These are phyloP conservation scores for Sus cebifrons DNA, from an alignment of 2,797 vertebrate genomes.

Conservation along the genomic window DNA sequence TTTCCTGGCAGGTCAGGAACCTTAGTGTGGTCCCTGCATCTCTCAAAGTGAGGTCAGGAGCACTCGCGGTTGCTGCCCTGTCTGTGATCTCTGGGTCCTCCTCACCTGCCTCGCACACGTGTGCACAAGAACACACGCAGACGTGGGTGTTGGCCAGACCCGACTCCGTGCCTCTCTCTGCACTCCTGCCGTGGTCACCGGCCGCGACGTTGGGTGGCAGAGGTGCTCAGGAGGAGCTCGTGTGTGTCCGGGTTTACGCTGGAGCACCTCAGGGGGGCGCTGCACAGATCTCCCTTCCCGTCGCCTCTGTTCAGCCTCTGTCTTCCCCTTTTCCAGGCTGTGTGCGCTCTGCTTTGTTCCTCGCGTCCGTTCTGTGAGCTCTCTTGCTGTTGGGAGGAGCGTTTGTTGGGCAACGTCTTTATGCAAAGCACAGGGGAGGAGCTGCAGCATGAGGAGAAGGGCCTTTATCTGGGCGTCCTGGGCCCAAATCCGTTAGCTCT, in stretches of 20 bases:
- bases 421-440: not conserved
- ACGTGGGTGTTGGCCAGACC: rapidly evolving
- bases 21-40: too few species aligned
- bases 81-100: not conserved
- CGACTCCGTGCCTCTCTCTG: not conserved
- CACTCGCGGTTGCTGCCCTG: rapidly evolving
- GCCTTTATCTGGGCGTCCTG: not conserved
- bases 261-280: rapidly evolving
- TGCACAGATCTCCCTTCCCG: rapidly evolving
- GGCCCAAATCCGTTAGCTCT: not conserved
- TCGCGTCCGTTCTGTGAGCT: not conserved
- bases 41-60: not conserved
- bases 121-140: rapidly evolving
- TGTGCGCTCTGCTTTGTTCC: not conserved
- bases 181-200: rapidly evolving
- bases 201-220: not conserved
- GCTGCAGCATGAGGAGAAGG: not conserved
- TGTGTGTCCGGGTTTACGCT: not conserved
- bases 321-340: rapidly evolving
- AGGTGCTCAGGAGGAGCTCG: not conserved
- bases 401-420: not conserved
- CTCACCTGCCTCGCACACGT: not conserved
- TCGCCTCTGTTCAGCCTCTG: rapidly evolving
- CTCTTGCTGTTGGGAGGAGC: too few species aligned
- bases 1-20: not conserved